Percentiles rank a stretch among this genome's conserved stretches.
phyloP scores from a whole-genome alignment of 2,888 invertebrate species.

The Thereva nobilitata region DNA sequence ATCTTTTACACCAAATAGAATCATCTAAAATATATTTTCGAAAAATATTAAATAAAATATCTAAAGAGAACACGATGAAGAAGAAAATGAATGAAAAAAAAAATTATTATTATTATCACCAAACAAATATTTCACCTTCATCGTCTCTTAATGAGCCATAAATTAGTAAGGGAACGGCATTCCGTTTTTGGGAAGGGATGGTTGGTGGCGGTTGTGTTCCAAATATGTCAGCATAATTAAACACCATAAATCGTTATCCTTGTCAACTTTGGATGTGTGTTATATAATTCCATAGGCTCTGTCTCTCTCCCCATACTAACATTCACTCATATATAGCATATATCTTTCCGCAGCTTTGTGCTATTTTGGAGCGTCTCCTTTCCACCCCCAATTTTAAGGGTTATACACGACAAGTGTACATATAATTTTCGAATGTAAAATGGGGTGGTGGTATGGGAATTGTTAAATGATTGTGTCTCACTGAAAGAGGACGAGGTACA shows the following conservation, averaged over 20 bases:
- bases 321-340: not conserved
- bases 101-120: not conserved
- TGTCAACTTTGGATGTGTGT: constrained; percentile 25
- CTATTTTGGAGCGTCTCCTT: not conserved
- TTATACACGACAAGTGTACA: too few species aligned
- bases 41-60: too few species aligned
- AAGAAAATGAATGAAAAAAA: too few species aligned
- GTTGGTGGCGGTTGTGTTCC: constrained; percentile 4
- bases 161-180: constrained; percentile 27
- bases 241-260: constrained; percentile 36
- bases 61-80: too few species aligned
- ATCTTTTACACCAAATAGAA: too few species aligned
- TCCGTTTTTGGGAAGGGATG: not conserved
- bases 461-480: too few species aligned
- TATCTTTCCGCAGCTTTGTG: too few species aligned
- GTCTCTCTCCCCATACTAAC: not conserved
- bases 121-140: constrained; percentile 24
- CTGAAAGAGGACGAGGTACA: too few species aligned
- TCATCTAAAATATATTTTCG: too few species aligned
- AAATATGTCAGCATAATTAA: constrained; percentile 32
- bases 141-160: constrained; percentile 29
- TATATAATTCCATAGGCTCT: constrained; percentile 29
- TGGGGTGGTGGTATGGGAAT: too few species aligned
- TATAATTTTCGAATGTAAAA: too few species aligned
- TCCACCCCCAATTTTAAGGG: not conserved